Percentiles rank a stretch among this genome's conserved stretches.
Conservation (phyloP, 2,888 invertebrate species). For the Dynastes maya region DNA sequence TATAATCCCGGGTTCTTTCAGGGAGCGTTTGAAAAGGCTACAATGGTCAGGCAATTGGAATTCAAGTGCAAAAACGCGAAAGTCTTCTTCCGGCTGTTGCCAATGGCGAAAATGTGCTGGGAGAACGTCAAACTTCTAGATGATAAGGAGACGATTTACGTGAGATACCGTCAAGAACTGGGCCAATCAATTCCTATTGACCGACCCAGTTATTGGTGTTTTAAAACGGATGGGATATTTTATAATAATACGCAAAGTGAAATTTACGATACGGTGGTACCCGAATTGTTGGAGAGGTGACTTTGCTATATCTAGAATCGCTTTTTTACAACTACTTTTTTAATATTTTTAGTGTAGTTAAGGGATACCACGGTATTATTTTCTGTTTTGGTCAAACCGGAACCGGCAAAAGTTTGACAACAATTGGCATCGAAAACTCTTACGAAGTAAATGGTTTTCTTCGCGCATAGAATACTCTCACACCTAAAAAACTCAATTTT, state of each 20-base stretch:
- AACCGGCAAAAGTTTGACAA: conserved; percentile 67
- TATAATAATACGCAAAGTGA: conserved; percentile 65
- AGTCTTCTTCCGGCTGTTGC: conserved; percentile 64
- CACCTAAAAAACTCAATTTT: background rate
- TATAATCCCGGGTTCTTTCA: background rate
- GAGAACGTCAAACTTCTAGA: conserved; percentile 64
- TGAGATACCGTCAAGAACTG: conserved; percentile 66
- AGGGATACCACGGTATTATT: conserved; percentile 65
- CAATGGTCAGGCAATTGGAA: conserved; percentile 46
- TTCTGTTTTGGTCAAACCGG: conserved; percentile 70
- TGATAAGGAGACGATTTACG: conserved; percentile 65
- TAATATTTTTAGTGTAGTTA: conserved; percentile 62
- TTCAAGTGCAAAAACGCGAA: conserved; percentile 58
- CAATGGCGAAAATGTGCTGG: conserved; percentile 62
- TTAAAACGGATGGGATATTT: conserved; percentile 68
- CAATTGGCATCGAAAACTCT: conserved; percentile 62
- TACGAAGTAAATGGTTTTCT: conserved; percentile 58
- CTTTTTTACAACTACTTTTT: too few relatives aligned
- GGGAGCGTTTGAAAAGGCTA: background rate
- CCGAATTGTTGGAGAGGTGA: conserved; percentile 66
- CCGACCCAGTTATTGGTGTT: conserved; percentile 67
- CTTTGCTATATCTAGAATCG: background rate
- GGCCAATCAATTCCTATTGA: conserved; percentile 55
- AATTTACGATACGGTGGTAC: conserved; percentile 64
- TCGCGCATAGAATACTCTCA: background rate